Percentiles rank a stretch among this genome's conserved stretches.
Conservation (phyloP, 2,888 invertebrate genomes). For the Auanema freiburgensis region DNA sequence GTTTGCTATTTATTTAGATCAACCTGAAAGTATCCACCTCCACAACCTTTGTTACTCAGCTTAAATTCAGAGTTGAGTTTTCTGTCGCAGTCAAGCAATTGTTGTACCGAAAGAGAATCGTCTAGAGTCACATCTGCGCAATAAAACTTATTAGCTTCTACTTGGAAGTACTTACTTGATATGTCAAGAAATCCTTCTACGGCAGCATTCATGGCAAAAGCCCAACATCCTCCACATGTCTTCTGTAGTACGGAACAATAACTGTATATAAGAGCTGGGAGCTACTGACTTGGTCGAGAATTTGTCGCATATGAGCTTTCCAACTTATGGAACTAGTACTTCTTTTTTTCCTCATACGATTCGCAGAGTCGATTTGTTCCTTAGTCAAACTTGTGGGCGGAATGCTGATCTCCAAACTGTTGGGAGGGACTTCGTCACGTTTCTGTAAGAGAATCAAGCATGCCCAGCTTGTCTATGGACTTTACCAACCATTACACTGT, state of each 20-base stretch:
- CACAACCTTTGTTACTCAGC: conserved; percentile 74
- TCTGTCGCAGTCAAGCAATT: conserved; percentile 35
- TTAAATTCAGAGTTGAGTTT: conserved; percentile 20
- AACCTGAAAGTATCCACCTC: conserved; percentile 77
- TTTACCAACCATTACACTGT: conserved; percentile 25
- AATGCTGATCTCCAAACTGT: conserved; percentile 13
- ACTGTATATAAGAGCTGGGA: neutral
- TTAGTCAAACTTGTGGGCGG: conserved; percentile 9
- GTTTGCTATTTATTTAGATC: neutral
- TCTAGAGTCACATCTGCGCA: neutral
- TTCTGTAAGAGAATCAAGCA: conserved; percentile 17
- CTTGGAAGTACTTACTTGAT: neutral
- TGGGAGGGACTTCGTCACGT: conserved; percentile 27
- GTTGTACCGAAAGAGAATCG: conserved; percentile 25
- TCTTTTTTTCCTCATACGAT: conserved; percentile 6
- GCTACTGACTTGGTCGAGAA: conserved; percentile 67
- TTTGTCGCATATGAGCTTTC: conserved; percentile 75
- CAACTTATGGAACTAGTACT: conserved; percentile 69
- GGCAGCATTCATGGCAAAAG: conserved; percentile 71
- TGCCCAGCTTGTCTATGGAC: neutral
- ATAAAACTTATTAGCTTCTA: neutral
- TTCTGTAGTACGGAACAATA: conserved; percentile 61
- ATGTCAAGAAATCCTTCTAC: conserved; percentile 33
- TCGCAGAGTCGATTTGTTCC: neutral
- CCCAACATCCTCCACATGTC: conserved; percentile 88